Base-by-base conservation (phyloP, 2,888 invertebrate genomes). In the Stictocephala bisonia region DNA sequence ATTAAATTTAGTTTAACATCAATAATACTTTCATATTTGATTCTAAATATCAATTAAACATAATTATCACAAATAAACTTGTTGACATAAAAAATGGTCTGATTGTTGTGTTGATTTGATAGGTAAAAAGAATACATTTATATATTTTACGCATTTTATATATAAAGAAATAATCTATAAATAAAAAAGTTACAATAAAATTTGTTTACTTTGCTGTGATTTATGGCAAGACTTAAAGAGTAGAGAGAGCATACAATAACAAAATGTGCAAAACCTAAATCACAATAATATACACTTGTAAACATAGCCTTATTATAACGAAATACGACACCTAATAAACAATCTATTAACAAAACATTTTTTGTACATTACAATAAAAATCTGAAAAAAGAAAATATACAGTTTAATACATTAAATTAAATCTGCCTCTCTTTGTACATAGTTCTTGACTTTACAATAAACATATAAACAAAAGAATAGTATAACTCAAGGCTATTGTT, bases 51-150 rank as follows among this genome's bases (percentile, higher is more conserved):
- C 18, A n/a, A 53, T 26, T 3, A n/a, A 56, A 56, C 31, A 56
- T 31, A 56, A 56, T 56, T 56, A 56, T 56, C 56, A 56, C 56
- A 56, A 56, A 15, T 27, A 56, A 27, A 56, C 6, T 31, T 29
- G 29, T 3, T 29, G 6, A 31, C 15, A 51, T 13, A 56, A 56
- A 31, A 53, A 53, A n/a, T 1, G 18, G 26, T n/a, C n/a, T n/a
- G n/a, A n/a, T n/a, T n/a, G n/a, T n/a, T n/a, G n/a, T n/a, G n/a
- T n/a, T n/a, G n/a, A n/a, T n/a, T n/a, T n/a, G n/a, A n/a, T n/a
- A n/a, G n/a, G n/a, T n/a, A n/a, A n/a, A n/a, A n/a, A n/a, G n/a
- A n/a, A n/a, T n/a, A n/a, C n/a, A n/a, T n/a, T n/a, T n/a, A n/a
- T n/a, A n/a, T n/a, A n/a, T n/a, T n/a, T n/a, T n/a, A n/a, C n/a